Base-by-base conservation (phyloP, 2,888 invertebrate species). In the Neocrepidodera transversa region DNA sequence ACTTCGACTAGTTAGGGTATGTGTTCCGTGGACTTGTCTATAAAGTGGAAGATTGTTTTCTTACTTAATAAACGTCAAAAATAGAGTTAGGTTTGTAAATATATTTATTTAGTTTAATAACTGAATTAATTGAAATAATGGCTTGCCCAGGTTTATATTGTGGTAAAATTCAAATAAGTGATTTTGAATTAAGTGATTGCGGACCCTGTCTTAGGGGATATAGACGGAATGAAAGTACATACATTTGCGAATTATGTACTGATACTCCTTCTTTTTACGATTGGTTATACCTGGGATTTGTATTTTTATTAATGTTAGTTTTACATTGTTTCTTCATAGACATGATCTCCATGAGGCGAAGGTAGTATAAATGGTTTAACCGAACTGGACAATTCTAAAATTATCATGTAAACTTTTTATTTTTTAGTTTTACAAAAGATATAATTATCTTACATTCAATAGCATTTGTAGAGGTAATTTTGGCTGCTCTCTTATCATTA, bases 271-370 rank as follows among this genome's bases (percentile, higher is more conserved):
- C 87, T 10, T 84, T 93, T 35, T 97, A 97, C 74, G 97, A 97
- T 72, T 95, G 95, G 92, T 84, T 97, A 40, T 95, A 94, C 77
- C 85, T 97, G 16, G 93, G 94, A 1, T 98, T 97, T 74, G 95
- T 97, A 93, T 93, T 91, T 0, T 79, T 97, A 11, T 77, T 96
- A 38, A 92, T 95, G 0, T 80, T 97, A 36, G 88, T 95, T 42
- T 81, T 97, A 55, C 95, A 97, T 79, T 93, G 93, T 87, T 93
- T 93, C 76, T 95, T 92, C 73, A 96, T 97, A 53, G 96, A 97
- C 76, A 84, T 87, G 82, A 88, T 90, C 13, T 86, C 91, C 35
- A 85, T 87, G 78, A 84, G 87, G 64, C 86, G 91, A 75, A 88
- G 85, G 89, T 90, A 78, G 63, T 23, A 36, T 13, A n/a, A n/a